Percentiles rank a stretch among this genome's conserved stretches.
phyloP scores from a whole-genome alignment of 2,797 vertebrate genomes.

The Acanthurus leucopareius region DNA sequence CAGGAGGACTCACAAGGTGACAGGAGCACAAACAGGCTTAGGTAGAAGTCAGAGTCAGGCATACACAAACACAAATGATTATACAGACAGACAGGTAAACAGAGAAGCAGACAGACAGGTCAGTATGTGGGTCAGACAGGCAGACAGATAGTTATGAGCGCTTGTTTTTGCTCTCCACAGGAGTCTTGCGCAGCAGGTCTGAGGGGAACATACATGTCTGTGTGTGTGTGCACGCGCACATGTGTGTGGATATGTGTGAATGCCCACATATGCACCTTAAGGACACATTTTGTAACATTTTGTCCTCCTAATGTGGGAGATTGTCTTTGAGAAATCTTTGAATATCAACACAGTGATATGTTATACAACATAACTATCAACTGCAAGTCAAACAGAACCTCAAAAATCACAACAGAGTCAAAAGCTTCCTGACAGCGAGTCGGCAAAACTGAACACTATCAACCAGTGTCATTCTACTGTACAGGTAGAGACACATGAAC shows the following conservation, averaged over 20 bases:
- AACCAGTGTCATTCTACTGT: background rate
- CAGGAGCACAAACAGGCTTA: constrained; percentile 51
- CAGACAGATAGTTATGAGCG: constrained; percentile 62
- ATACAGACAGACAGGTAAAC: constrained; percentile 32
- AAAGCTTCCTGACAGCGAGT: background rate
- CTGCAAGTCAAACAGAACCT: background rate
- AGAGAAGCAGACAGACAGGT: constrained; percentile 44
- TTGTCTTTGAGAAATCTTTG: background rate
- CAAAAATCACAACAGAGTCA: background rate
- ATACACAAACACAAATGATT: constrained; percentile 34
- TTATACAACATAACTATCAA: background rate
- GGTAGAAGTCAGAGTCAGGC: constrained; percentile 42
- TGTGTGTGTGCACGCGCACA: background rate
- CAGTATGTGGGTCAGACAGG: constrained; percentile 51
- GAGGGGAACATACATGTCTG: background rate
- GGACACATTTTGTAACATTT: background rate
- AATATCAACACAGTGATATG: background rate
- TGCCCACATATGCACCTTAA: background rate
- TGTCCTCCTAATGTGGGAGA: background rate
- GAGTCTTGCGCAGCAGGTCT: constrained; percentile 49
- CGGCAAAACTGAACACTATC: background rate
- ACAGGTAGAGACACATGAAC: background rate
- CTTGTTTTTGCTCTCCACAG: constrained; percentile 75
- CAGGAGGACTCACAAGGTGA: constrained; percentile 34
- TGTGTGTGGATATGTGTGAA: background rate